phyloP scores from a whole-genome alignment of 2,797 vertebrate genomes.

The Notoglanidium macrostoma region DNA sequence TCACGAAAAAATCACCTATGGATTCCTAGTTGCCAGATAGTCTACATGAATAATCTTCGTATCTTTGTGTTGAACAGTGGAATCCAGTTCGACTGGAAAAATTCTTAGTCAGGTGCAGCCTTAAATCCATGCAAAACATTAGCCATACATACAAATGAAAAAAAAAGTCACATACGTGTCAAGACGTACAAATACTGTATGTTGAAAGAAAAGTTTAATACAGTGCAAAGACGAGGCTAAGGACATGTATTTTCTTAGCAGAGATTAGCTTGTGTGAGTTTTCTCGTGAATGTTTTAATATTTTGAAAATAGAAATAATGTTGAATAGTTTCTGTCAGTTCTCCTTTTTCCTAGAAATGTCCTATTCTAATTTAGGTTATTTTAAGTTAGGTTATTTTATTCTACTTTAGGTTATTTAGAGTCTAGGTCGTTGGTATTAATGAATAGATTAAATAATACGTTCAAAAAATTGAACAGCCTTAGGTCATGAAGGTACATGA shows the following conservation, averaged over 20 bases:
- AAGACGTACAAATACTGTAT: background rate
- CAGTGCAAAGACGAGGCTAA: background rate
- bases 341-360: background rate
- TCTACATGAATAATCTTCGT: too few relatives aligned
- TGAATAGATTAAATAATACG: background rate
- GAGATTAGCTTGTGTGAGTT: background rate
- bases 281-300: background rate
- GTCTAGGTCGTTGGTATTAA: background rate
- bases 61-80: too few relatives aligned
- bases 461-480: background rate
- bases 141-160: too few relatives aligned
- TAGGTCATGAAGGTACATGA: background rate
- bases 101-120: too few relatives aligned
- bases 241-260: background rate
- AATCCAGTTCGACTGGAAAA: too few relatives aligned
- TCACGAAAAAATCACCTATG: too few relatives aligned
- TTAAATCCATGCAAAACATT: too few relatives aligned
- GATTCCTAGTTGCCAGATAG: too few relatives aligned
- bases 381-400: too few relatives aligned
- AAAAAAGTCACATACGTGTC: background rate
- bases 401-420: too few relatives aligned
- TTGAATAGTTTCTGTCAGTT: background rate
- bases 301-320: background rate
- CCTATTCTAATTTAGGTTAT: background rate
- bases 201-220: background rate